These are phyloP conservation scores for Oostethus manadensis DNA, from an alignment of 2,113 vertebrate species.

Conservation along the genomic window DNA sequence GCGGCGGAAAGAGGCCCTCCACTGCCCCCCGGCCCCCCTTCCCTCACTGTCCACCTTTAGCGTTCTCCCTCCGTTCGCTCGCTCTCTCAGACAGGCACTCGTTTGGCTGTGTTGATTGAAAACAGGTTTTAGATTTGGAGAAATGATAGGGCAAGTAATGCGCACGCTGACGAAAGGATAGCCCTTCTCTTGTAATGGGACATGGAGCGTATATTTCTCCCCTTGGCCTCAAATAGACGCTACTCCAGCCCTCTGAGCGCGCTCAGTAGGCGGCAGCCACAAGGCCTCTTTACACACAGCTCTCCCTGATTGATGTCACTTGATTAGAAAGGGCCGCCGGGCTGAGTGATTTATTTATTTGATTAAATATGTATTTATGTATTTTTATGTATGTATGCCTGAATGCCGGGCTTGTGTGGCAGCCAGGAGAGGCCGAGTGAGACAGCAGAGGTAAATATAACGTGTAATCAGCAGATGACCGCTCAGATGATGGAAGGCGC, in stretches of 20 bases:
- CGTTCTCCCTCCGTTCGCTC: slow-evolving; percentile 41
- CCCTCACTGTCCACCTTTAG: slow-evolving; percentile 61
- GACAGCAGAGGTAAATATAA: slow-evolving; percentile 74
- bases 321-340: slow-evolving; percentile 78
- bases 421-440: slow-evolving; percentile 37
- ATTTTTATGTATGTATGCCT: slow-evolving; percentile 64
- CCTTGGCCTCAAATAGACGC: slow-evolving; percentile 71
- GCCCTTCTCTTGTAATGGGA: slow-evolving; percentile 97
- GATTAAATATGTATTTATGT: slow-evolving; percentile 74
- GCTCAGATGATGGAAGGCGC: slow-evolving; percentile 68
- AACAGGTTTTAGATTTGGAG: slow-evolving; percentile 99
- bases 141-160: slow-evolving; percentile 99
- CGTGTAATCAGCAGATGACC: slow-evolving; percentile 82
- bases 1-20: slow-evolving; percentile 70
- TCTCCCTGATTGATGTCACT: slow-evolving; percentile 81
- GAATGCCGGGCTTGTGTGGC: slow-evolving; percentile 29
- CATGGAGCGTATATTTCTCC: slow-evolving; percentile 95
- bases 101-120: slow-evolving; percentile 99
- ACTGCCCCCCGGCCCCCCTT: slow-evolving; percentile 52
- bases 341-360: slow-evolving; percentile 74
- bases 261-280: slow-evolving; percentile 74
- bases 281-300: slow-evolving; percentile 66
- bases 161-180: slow-evolving; percentile 97
- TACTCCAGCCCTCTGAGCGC: slow-evolving; percentile 59
- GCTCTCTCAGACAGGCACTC: slow-evolving; percentile 81